Conservation (phyloP, 2,797 vertebrate genomes). For the Cichlasoma orientale region DNA sequence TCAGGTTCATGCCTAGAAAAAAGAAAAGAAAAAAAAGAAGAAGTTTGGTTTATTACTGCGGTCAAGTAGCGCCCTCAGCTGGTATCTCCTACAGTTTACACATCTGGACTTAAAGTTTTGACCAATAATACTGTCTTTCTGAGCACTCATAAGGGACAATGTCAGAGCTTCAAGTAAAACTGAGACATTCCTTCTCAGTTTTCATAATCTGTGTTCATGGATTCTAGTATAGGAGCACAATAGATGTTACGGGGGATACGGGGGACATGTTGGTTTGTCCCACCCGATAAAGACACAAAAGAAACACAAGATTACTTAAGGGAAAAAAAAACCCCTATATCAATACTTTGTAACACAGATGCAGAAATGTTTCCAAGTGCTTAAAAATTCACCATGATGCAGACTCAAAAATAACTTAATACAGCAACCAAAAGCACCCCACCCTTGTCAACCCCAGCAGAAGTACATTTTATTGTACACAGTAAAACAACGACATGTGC, state of each 20-base stretch:
- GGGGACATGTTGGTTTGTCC: no score
- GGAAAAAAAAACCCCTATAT: background rate
- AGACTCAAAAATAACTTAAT: background rate
- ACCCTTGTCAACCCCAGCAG: background rate
- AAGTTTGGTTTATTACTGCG: background rate
- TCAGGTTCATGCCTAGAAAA: slow-evolving; percentile 20
- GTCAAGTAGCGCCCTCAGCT: slow-evolving; percentile 44
- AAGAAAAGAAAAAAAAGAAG: background rate
- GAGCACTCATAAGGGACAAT: background rate
- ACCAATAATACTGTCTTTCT: background rate
- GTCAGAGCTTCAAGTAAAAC: background rate
- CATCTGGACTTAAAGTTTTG: background rate
- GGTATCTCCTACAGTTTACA: slow-evolving; percentile 19
- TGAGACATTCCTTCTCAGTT: background rate
- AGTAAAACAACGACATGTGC: background rate
- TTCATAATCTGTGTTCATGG: background rate
- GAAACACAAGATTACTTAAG: no score
- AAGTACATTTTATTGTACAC: background rate
- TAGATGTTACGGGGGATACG: no score
- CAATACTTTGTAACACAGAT: background rate
- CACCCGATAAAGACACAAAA: background rate
- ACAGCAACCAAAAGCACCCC: background rate
- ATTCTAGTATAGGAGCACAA: no score
- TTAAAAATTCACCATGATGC: background rate
- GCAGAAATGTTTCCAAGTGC: background rate